Conservation (phyloP, 2,797 vertebrate genomes). For the Coccyzus lansbergi region DNA sequence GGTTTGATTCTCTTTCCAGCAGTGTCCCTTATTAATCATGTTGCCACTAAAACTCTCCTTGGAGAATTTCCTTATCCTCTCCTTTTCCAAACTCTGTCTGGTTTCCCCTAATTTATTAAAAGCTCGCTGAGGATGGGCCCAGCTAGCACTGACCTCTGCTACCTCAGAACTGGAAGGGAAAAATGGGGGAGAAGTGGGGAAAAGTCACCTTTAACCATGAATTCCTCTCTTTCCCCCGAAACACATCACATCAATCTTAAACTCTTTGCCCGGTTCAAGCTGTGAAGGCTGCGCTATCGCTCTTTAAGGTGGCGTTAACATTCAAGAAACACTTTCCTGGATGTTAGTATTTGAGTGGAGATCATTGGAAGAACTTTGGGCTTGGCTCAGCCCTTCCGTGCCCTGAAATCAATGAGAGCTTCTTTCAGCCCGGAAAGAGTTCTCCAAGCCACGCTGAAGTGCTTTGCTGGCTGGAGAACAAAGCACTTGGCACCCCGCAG, state of each 20-base stretch:
- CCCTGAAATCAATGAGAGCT: constrained; percentile 9
- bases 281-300: not conserved
- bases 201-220: not conserved
- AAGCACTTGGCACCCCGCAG: constrained; percentile 17
- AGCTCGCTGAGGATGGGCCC: not conserved
- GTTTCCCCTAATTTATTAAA: constrained; percentile 31
- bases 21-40: constrained; percentile 63
- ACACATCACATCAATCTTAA: not conserved
- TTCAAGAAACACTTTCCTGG: constrained; percentile 23
- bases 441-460: constrained; percentile 2
- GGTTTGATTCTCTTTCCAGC: constrained; percentile 53
- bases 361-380: constrained; percentile 18
- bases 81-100: not conserved
- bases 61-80: constrained; percentile 21
- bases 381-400: not conserved
- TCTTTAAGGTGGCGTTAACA: not conserved
- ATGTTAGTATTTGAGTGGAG: not conserved
- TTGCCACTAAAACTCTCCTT: constrained; percentile 46
- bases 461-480: constrained; percentile 38
- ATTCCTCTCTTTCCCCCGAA: not conserved
- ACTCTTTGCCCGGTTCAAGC: not conserved
- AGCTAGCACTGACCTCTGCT: not conserved
- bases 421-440: not conserved
- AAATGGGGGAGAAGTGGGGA: not conserved
- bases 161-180: not conserved